Evolutionary conservation across 2,113 vertebrate species (phyloP).

Genomic region (Anoplopoma fimbria): DNA sequence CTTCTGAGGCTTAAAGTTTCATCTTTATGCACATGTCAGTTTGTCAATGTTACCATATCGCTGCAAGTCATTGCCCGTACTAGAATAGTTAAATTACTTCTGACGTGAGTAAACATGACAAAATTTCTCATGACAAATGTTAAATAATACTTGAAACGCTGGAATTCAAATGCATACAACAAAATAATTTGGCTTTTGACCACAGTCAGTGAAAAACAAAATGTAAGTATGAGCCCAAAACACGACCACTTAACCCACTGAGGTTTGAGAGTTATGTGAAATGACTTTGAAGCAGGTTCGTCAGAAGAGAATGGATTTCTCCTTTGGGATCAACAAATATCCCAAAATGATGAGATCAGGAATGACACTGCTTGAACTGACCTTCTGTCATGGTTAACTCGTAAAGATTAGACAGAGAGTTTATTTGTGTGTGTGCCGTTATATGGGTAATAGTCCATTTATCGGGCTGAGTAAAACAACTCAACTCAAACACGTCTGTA

Average conservation of each 20-base stretch:
- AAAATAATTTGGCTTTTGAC: not conserved
- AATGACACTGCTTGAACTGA: not conserved
- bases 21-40: not conserved
- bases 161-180: not conserved
- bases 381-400: not conserved
- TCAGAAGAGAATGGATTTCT: slow-evolving; percentile 19
- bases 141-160: not conserved
- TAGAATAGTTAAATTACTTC: not conserved
- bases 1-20: not conserved
- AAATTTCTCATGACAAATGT: not conserved
- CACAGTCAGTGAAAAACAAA: not conserved
- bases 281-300: not conserved
- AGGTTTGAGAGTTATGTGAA: not conserved
- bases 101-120: no score
- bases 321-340: slow-evolving; percentile 37
- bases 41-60: not conserved
- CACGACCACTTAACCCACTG: not conserved
- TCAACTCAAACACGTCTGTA: not conserved
- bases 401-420: no score
- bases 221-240: not conserved
- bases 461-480: no score
- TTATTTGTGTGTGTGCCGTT: no score
- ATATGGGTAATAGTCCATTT: no score
- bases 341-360: slow-evolving; percentile 14
- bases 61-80: not conserved